Base-by-base conservation (phyloP, 2,888 invertebrate genomes). In the Caenorhabditis wallacei region DNA sequence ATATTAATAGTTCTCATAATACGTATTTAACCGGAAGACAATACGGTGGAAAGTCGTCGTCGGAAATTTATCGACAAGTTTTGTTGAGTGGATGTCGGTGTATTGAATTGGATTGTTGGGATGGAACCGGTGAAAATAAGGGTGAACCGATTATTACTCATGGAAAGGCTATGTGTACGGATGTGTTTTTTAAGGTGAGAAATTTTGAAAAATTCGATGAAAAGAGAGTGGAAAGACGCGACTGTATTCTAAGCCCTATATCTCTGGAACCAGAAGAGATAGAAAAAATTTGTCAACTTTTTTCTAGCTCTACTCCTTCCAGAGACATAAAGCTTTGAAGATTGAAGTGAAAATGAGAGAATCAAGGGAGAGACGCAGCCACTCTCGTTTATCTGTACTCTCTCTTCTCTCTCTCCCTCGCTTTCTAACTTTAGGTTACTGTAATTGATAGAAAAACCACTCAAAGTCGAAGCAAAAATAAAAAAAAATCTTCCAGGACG, bases 111-210 rank as follows among this genome's bases (percentile, higher is more conserved):
- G 90, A 90, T 78, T 90, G 90, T 70, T 91, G 91, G 91, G 91
- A 91, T 69, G 91, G 91, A 24, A 89, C 96, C 93, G 91, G 91
- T 8, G 90, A 91, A 69, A 90, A 90, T 78, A 90, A 87, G 91
- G 97, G 98, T 91, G 99, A 99, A 92, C 99, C 99, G 0, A 99
- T 99, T 91, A 98, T 99, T 88, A 99, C 99, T 43, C 99, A 99
- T 93, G 99, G 99, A 57, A 98, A 98, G 94, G 99, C 99, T 5
- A 99, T 99, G 97, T 99, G 99, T 92, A 98, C 98, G 2, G 98
- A 99, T 93, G 98, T 99, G 91, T 94, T 97, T 24, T 99, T 98
- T 93, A 98, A 96, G 93, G 96, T 94, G 24, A 64, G 64, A 5
- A 7, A 30, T n/a, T n/a, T n/a, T n/a, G n/a, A n/a, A n/a, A n/a